Evolutionary conservation across 2,113 vertebrate species (phyloP).

Genomic region (Cynocephalus volans): DNA sequence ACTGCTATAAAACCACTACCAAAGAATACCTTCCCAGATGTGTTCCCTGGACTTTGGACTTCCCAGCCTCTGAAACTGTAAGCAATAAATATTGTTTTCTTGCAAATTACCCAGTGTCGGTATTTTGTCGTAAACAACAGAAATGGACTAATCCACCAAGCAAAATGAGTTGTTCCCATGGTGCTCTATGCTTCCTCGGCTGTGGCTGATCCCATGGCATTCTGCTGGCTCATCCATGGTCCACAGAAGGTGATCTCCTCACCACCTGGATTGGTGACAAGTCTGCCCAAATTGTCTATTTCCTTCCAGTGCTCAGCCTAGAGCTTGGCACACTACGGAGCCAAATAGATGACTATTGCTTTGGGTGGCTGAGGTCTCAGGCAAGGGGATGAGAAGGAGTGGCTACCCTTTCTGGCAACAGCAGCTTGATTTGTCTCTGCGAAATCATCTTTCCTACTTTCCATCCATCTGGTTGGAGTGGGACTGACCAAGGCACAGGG

Average conservation of each 20-base stretch:
- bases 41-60: too few species aligned
- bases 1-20: too few species aligned
- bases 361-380: neutral
- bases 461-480: neutral
- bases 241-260: neutral
- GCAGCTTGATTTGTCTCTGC: neutral
- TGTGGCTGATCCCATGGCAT: neutral
- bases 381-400: too few species aligned
- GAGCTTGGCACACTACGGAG: neutral
- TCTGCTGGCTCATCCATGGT: accelerated
- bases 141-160: too few species aligned
- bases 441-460: neutral
- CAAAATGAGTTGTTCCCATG: accelerated
- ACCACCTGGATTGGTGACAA: neutral
- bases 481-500: neutral
- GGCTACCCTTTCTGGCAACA: neutral
- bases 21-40: too few species aligned
- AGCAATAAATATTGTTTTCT: too few species aligned
- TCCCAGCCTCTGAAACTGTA: too few species aligned
- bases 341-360: neutral
- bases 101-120: too few species aligned
- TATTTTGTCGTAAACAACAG: too few species aligned
- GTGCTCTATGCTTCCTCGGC: neutral
- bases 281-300: neutral
- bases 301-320: neutral